Evolutionary conservation across 2,113 vertebrate genomes (phyloP).

Genomic region (Catagonus wagneri): DNA sequence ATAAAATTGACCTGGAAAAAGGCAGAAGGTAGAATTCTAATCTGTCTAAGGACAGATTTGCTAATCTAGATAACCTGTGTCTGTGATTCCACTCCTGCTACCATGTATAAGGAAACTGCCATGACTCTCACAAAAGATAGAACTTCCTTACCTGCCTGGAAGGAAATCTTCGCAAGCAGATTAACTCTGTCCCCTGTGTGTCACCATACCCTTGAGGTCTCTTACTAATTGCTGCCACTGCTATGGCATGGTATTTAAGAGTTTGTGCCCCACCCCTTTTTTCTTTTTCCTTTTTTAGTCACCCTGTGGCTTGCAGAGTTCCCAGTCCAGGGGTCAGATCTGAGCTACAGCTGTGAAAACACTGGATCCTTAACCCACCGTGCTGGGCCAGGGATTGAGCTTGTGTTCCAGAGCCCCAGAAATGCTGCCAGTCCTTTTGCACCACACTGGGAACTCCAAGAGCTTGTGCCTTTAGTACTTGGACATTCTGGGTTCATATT

Average conservation of each 20-base stretch:
- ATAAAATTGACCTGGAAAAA: conserved; percentile 30
- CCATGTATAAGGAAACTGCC: background rate
- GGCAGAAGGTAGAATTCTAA: background rate
- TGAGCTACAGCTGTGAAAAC: too few relatives aligned
- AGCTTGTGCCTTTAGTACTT: conserved; percentile 1
- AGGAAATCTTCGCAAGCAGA: background rate
- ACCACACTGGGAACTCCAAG: background rate
- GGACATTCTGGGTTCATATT: background rate
- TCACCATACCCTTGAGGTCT: conserved; percentile 13
- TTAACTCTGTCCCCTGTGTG: background rate
- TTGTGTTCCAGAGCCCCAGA: too few relatives aligned
- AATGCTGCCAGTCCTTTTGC: too few relatives aligned
- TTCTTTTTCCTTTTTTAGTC: too few relatives aligned
- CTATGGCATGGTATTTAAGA: background rate
- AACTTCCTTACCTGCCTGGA: background rate
- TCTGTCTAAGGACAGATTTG: background rate
- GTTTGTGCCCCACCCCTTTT: too few relatives aligned
- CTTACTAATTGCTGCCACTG: background rate
- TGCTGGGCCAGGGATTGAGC: too few relatives aligned
- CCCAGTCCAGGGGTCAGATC: too few relatives aligned
- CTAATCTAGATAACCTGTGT: background rate
- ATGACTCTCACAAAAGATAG: background rate
- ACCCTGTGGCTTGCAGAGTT: too few relatives aligned
- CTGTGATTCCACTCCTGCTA: conserved; percentile 19
- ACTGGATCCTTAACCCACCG: too few relatives aligned